Conservation (phyloP, 2,797 vertebrate species). For the Ctenosaura bakeri region DNA sequence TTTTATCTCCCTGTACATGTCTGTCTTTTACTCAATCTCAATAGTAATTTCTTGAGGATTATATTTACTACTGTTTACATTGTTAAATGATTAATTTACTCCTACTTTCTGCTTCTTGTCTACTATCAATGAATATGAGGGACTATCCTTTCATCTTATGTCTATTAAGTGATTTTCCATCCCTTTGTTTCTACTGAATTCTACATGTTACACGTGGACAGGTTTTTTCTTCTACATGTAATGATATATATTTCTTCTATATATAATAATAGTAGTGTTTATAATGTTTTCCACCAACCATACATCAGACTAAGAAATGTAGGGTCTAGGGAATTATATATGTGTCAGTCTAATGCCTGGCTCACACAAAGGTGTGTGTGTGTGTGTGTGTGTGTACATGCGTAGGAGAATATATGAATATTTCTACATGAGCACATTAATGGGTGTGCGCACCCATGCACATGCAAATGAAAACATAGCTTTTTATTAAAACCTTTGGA, state of each 20-base stretch:
- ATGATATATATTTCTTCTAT: too few relatives aligned
- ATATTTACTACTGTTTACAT: neutral
- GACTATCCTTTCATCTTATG: neutral
- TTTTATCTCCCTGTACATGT: neutral
- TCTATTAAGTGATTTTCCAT: neutral
- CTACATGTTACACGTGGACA: neutral
- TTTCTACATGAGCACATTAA: too few relatives aligned
- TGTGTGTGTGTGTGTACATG: neutral
- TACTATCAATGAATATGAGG: neutral
- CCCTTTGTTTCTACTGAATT: neutral
- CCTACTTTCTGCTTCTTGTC: neutral
- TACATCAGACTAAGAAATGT: neutral
- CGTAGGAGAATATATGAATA: neutral
- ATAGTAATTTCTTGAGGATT: neutral
- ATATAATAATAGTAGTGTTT: neutral
- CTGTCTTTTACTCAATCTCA: neutral
- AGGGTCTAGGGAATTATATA: neutral
- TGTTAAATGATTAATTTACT: neutral
- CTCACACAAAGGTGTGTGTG: neutral
- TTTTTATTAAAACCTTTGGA: too few relatives aligned
- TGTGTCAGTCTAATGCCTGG: neutral
- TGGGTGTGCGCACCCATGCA: neutral
- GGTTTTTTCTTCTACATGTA: constrained; percentile 3
- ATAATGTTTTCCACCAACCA: neutral
- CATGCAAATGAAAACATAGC: neutral